A percentile compares a stretch with the other conserved stretches of the same genome.
Evolutionary conservation across 2,113 vertebrate species (phyloP).

Genomic region (Dryoscopus gambensis): DNA sequence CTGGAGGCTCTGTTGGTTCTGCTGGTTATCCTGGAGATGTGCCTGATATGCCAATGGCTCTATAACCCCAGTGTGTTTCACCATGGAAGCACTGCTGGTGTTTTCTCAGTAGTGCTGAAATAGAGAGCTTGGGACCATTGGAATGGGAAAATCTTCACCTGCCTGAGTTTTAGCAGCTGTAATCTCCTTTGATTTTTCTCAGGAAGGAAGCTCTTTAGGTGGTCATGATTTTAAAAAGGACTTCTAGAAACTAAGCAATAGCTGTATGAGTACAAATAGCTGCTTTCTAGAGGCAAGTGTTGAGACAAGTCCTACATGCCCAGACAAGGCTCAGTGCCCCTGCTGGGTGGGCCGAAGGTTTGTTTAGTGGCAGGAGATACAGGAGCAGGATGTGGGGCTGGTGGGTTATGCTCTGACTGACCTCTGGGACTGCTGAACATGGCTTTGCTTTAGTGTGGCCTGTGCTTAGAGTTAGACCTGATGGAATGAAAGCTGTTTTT

Average conservation of each 20-base stretch:
- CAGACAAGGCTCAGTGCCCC: background rate
- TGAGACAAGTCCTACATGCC: background rate
- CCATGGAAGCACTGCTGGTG: background rate
- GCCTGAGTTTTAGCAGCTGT: background rate
- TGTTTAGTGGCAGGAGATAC: background rate
- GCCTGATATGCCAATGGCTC: background rate
- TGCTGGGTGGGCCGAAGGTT: background rate
- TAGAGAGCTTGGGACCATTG: background rate
- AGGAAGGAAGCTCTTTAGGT: background rate
- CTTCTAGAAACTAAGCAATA: background rate
- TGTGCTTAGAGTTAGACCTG: background rate
- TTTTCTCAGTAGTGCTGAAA: background rate
- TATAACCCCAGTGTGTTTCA: accelerated
- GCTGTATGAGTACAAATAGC: background rate
- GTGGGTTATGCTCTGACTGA: background rate
- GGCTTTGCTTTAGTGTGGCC: background rate
- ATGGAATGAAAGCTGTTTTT: background rate
- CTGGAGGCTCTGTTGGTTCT: background rate
- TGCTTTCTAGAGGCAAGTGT: background rate
- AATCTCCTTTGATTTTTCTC: background rate
- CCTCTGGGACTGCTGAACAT: background rate
- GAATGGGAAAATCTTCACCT: background rate
- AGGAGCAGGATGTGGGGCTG: background rate
- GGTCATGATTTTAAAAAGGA: background rate
- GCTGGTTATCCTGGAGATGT: background rate